These are phyloP conservation scores for Macaria notata DNA, from an alignment of 2,888 invertebrate genomes.

Conservation along the genomic window DNA sequence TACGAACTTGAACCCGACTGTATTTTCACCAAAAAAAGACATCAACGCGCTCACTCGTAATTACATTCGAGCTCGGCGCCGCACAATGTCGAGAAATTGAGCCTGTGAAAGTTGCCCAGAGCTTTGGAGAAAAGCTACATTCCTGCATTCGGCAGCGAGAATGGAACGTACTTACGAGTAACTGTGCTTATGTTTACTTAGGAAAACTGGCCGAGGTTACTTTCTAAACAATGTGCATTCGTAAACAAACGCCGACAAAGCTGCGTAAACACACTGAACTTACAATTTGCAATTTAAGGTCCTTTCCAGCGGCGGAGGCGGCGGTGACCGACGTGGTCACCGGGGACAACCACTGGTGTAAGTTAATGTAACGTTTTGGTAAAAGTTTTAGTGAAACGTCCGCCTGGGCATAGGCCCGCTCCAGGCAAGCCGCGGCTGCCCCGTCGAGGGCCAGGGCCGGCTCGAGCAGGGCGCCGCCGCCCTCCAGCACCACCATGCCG, in stretches of 20 bases:
- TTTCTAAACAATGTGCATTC: conserved; percentile 26
- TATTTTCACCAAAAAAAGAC: conserved; percentile 8
- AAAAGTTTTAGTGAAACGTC: conserved; percentile 93
- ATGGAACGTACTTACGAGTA: background rate
- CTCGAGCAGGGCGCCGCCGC: conserved; percentile 76
- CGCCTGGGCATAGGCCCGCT: conserved; percentile 90
- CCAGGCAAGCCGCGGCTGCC: conserved; percentile 86
- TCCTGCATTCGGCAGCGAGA: background rate
- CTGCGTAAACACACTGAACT: conserved; percentile 38
- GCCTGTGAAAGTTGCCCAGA: conserved; percentile 6
- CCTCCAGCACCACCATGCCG: conserved; percentile 78
- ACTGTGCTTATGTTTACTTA: background rate
- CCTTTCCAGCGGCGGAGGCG: conserved; percentile 85
- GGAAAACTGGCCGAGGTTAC: conserved; percentile 5
- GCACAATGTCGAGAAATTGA: background rate
- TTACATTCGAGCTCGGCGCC: conserved; percentile 1
- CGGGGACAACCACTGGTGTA: conserved; percentile 95
- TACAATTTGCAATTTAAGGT: conserved; percentile 91
- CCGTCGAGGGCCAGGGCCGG: conserved; percentile 88
- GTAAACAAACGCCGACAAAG: conserved; percentile 28
- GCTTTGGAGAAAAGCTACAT: conserved; percentile 7
- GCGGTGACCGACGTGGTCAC: conserved; percentile 81
- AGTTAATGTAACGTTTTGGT: conserved; percentile 94
- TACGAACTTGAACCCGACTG: background rate
- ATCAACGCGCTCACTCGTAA: conserved; percentile 11